Evolutionary conservation across 92 coral and sea anemone species (phyloP).

Genomic region (Porites lobata): DNA sequence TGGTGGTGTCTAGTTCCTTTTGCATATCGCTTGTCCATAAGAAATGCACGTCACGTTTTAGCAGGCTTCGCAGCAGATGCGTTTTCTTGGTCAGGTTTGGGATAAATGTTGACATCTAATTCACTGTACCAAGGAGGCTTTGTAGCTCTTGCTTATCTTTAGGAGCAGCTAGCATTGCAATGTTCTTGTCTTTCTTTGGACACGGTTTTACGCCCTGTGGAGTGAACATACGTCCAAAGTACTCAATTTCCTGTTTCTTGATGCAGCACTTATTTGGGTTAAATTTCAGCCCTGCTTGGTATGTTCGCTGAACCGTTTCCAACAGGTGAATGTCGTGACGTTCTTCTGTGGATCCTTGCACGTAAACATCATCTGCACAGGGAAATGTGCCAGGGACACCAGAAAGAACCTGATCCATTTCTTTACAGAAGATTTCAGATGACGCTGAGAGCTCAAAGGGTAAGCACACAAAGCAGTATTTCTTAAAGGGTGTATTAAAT

Average conservation of each 20-base stretch:
- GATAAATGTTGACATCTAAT: conserved; percentile 70
- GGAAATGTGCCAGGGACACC: conserved; percentile 69
- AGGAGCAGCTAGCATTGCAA: conserved; percentile 60
- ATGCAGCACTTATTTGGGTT: conserved; percentile 73
- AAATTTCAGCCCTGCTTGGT: conserved; percentile 74
- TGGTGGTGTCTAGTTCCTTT: conserved; percentile 72
- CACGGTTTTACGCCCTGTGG: conserved; percentile 62
- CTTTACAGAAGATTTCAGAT: conserved; percentile 80
- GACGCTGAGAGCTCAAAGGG: conserved; percentile 74
- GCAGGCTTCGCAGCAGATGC: conserved; percentile 69
- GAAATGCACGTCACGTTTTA: conserved; percentile 72
- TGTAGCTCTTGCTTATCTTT: conserved; percentile 72
- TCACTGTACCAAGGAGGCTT: conserved; percentile 73
- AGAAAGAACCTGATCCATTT: conserved; percentile 66
- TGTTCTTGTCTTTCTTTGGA: conserved; percentile 62
- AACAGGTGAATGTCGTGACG: conserved; percentile 79
- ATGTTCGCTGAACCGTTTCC: conserved; percentile 71
- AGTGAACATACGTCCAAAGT: conserved; percentile 64
- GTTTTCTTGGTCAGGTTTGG: conserved; percentile 76
- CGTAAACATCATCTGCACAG: conserved; percentile 71
- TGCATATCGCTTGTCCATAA: conserved; percentile 78
- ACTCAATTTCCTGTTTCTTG: conserved; percentile 71
- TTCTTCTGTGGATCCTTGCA: conserved; percentile 73
- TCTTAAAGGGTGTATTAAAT: conserved; percentile 75
- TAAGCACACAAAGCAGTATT: conserved; percentile 70